phyloP scores from a whole-genome alignment of 2,888 invertebrate species.

The Agonopterix heracliana region DNA sequence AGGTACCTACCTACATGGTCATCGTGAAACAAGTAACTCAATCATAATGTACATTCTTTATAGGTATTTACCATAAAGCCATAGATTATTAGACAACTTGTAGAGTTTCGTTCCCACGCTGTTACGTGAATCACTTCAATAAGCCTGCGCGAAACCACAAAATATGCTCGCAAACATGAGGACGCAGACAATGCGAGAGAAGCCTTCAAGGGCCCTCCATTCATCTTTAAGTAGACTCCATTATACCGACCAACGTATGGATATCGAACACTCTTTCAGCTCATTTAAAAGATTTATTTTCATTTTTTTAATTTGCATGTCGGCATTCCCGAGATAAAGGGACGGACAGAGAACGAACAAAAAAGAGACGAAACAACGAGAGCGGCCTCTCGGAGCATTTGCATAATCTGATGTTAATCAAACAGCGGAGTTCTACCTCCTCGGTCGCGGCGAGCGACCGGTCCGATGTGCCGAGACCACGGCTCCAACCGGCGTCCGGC shows the following conservation, averaged over 20 bases:
- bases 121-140: constrained; percentile 25
- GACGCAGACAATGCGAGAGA: constrained; percentile 46
- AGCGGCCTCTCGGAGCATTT: constrained; percentile 70
- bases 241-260: constrained; percentile 55
- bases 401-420: constrained; percentile 76
- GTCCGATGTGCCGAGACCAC: constrained; percentile 13
- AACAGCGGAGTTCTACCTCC: constrained; percentile 50
- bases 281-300: constrained; percentile 63
- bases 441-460: constrained; percentile 12
- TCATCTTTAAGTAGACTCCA: constrained; percentile 62
- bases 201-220: constrained; percentile 50
- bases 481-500: neutral
- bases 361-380: constrained; percentile 65
- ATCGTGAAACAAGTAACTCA: no score
- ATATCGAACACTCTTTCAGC: constrained; percentile 68
- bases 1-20: no score
- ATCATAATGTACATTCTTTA: no score
- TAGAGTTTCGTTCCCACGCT: constrained; percentile 39
- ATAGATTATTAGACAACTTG: no score
- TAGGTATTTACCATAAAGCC: no score
- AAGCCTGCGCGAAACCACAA: constrained; percentile 33
- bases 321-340: constrained; percentile 69
- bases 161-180: constrained; percentile 30
- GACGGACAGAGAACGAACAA: constrained; percentile 54
- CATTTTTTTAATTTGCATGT: constrained; percentile 62